These are phyloP conservation scores for Hippopotamus amphibius DNA, from an alignment of 2,113 vertebrate species.

Conservation along the genomic window DNA sequence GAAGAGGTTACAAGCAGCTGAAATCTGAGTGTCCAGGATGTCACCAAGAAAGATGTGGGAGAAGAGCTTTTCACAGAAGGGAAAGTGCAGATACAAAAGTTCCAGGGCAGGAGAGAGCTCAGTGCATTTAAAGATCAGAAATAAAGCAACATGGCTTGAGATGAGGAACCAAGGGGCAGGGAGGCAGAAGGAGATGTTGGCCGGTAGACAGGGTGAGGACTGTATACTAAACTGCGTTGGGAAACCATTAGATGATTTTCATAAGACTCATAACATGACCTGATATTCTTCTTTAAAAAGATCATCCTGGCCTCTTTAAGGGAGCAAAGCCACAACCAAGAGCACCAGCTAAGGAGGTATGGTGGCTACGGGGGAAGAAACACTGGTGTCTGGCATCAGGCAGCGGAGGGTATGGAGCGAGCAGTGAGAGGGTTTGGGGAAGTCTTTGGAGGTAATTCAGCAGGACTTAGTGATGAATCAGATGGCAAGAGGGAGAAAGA, in stretches of 20 bases:
- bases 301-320: background rate
- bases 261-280: background rate
- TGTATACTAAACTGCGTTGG: background rate
- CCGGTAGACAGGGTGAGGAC: background rate
- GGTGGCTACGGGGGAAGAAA: background rate
- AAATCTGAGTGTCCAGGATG: background rate
- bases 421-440: background rate
- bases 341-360: background rate
- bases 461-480: background rate
- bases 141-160: rapidly evolving
- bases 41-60: background rate
- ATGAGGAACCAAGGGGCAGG: background rate
- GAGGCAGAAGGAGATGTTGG: background rate
- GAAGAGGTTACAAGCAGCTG: background rate
- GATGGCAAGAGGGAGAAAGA: background rate
- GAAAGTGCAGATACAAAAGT: background rate
- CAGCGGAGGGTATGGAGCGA: rapidly evolving
- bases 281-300: background rate
- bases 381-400: too few relatives aligned
- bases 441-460: background rate
- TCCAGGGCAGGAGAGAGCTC: background rate
- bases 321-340: background rate
- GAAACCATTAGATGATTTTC: background rate
- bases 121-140: background rate
- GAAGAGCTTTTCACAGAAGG: background rate